Evolutionary conservation across 2,888 invertebrate species (phyloP).

Genomic region (Lysandra coridon): DNA sequence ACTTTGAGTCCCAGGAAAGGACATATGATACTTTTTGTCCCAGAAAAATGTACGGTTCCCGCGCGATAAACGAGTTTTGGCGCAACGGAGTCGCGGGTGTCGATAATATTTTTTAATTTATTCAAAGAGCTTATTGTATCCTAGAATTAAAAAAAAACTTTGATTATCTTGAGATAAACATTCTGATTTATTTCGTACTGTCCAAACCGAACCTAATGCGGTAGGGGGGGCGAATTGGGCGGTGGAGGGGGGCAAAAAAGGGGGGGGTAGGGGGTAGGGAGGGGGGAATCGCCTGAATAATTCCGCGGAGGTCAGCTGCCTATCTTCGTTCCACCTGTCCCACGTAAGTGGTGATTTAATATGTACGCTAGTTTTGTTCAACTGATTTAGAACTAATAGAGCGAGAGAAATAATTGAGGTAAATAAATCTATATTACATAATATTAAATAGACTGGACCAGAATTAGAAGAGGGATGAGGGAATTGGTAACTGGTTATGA

Average conservation of each 20-base stretch:
- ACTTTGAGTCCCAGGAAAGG: too few relatives aligned
- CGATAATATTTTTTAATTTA: too few relatives aligned
- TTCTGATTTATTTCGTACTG: neutral
- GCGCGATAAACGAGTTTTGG: too few relatives aligned
- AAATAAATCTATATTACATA: neutral
- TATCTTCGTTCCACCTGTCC: slow-evolving; percentile 55
- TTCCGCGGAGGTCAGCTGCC: slow-evolving; percentile 44
- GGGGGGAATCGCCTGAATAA: slow-evolving; percentile 30
- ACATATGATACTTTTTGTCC: too few relatives aligned
- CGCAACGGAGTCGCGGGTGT: too few relatives aligned
- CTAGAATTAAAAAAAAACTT: too few relatives aligned
- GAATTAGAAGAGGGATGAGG: neutral
- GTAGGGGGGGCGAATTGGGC: neutral
- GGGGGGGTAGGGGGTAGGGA: neutral
- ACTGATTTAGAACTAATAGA: neutral
- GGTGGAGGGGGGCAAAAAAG: neutral
- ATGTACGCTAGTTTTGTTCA: slow-evolving; percentile 20
- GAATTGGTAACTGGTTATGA: too few relatives aligned
- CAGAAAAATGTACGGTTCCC: too few relatives aligned
- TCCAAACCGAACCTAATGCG: neutral
- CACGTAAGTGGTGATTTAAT: slow-evolving; percentile 48
- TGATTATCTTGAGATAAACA: too few relatives aligned
- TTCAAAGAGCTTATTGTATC: too few relatives aligned
- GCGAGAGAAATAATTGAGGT: neutral
- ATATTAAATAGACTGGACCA: neutral